Conservation (phyloP, 2,113 vertebrate genomes). For the Hippopotamus amphibius region DNA sequence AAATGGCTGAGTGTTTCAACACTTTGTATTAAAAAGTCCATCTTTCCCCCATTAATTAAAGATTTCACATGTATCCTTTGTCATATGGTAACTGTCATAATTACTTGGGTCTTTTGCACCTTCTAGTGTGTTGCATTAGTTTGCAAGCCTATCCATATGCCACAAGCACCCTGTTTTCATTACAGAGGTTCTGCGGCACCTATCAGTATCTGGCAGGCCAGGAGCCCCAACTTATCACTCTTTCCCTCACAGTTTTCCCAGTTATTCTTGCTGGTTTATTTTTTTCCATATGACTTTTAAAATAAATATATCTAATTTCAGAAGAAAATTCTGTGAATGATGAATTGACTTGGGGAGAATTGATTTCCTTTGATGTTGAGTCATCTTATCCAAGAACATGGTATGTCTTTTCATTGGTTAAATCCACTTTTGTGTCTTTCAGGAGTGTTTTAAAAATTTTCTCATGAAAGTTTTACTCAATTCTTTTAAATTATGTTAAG, state of each 20-base stretch:
- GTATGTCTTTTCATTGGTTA: not conserved
- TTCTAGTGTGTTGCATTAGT: not conserved
- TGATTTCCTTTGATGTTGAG: not conserved
- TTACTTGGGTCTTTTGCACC: not conserved
- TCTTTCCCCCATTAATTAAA: not conserved
- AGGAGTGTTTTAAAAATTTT: not conserved
- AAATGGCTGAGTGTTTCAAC: not conserved
- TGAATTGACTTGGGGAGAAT: not conserved
- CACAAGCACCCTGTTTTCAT: too few species aligned
- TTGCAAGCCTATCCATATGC: too few species aligned
- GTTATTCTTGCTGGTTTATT: not conserved
- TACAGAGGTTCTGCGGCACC: accelerated
- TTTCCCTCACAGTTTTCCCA: not conserved
- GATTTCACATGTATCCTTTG: not conserved
- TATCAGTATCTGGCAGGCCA: not conserved
- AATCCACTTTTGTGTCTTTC: not conserved
- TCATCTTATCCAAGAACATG: not conserved
- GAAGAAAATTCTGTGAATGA: not conserved
- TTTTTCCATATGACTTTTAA: not conserved
- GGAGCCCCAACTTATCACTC: not conserved
- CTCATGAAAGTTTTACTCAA: not conserved
- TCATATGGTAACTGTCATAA: not conserved
- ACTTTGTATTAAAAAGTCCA: not conserved
- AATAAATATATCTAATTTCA: not conserved
- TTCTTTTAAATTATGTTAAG: not conserved